Conservation (phyloP, 2,113 vertebrate species). For the Sylvia atricapilla region DNA sequence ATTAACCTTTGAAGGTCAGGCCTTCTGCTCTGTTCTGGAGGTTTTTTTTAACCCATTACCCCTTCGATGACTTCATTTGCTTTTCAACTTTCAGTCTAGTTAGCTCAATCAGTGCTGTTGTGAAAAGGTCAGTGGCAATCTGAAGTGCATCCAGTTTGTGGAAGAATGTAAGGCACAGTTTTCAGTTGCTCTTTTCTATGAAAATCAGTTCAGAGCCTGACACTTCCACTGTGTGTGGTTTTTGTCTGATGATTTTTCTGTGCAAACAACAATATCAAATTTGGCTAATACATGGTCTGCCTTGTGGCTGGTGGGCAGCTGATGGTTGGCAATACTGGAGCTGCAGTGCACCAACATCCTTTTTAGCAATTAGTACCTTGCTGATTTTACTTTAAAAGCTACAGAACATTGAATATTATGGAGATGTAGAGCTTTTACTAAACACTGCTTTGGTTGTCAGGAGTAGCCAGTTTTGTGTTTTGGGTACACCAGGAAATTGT, state of each 20-base stretch:
- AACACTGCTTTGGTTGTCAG: background rate
- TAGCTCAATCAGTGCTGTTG: conserved; percentile 27
- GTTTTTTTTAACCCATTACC: conserved; percentile 45
- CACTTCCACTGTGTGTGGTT: background rate
- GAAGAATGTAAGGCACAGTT: conserved; percentile 8
- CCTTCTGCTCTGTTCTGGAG: background rate
- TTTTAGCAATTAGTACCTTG: background rate
- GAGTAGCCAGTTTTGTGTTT: background rate
- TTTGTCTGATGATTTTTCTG: background rate
- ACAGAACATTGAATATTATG: background rate
- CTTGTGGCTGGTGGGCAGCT: background rate
- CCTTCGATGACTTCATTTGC: conserved; percentile 45
- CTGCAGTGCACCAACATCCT: background rate
- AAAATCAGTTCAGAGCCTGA: background rate
- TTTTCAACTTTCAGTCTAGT: background rate
- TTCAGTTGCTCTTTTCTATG: background rate
- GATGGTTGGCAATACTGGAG: background rate
- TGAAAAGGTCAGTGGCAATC: conserved; percentile 67
- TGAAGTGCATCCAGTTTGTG: conserved; percentile 19
- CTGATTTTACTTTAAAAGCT: background rate
- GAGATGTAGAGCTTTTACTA: background rate
- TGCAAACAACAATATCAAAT: background rate
- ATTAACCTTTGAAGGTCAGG: conserved; percentile 57
- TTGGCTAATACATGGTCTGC: background rate
- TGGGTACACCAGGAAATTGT: background rate